These are phyloP conservation scores for Celastrina argiolus DNA, from an alignment of 2,888 invertebrate species.

Conservation along the genomic window DNA sequence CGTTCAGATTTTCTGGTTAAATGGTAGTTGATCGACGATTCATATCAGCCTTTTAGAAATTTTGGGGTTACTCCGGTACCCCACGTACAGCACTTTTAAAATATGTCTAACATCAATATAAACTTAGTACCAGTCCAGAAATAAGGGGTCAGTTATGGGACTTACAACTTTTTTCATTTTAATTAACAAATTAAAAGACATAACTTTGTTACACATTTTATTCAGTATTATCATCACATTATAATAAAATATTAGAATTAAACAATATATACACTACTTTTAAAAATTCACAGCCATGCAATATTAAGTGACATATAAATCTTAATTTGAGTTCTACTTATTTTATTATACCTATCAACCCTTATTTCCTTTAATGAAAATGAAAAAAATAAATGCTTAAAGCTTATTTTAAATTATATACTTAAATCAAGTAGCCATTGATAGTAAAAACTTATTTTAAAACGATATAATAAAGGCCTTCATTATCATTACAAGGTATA, in stretches of 20 bases:
- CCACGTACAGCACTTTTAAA: no score
- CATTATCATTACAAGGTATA: no score
- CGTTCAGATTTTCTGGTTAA: no score
- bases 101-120: no score
- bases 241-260: background rate
- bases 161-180: background rate
- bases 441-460: no score
- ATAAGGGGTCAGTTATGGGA: background rate
- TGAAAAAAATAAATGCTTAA: background rate
- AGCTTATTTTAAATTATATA: background rate
- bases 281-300: slow-evolving; percentile 12
- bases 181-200: no score
- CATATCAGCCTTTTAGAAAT: no score
- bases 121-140: no score
- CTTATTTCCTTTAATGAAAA: background rate
- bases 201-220: background rate
- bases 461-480: no score
- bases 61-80: no score
- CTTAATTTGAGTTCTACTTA: background rate
- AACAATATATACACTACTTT: background rate
- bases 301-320: background rate
- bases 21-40: no score
- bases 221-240: background rate
- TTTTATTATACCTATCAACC: background rate
- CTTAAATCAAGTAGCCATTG: no score